Percentiles rank a stretch among this genome's conserved stretches.
phyloP scores from a whole-genome alignment of 2,888 invertebrate species.

The Miltochrista miniata region DNA sequence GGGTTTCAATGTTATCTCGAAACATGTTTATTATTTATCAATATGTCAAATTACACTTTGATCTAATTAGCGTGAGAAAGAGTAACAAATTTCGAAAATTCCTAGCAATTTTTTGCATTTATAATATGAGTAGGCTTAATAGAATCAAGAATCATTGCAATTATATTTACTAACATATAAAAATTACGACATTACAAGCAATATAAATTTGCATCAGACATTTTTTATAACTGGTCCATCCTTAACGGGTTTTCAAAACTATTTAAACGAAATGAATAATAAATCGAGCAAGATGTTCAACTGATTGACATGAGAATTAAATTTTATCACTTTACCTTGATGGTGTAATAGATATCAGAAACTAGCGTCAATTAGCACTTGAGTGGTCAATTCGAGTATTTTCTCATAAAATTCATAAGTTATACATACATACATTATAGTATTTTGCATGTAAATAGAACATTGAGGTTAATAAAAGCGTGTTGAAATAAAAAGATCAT shows the following conservation, averaged over 20 bases:
- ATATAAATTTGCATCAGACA: constrained; percentile 23
- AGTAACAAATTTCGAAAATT: too few species aligned
- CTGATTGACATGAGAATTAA: constrained; percentile 45
- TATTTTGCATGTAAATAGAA: too few species aligned
- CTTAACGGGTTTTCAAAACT: constrained; percentile 30
- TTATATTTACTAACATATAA: neutral
- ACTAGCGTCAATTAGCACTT: constrained; percentile 5
- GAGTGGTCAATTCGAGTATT: neutral
- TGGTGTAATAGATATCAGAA: constrained; percentile 31
- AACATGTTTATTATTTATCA: too few species aligned
- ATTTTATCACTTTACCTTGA: constrained; percentile 18
- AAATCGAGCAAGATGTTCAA: constrained; percentile 35
- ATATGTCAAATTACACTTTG: too few species aligned
- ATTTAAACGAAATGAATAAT: constrained; percentile 25
- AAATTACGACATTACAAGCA: constrained; percentile 22
- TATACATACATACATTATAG: too few species aligned
- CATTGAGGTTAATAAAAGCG: neutral
- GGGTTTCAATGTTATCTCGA: too few species aligned
- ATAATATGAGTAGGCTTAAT: too few species aligned
- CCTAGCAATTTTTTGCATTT: too few species aligned
- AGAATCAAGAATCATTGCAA: too few species aligned
- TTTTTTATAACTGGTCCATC: constrained; percentile 28
- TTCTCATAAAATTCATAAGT: neutral
- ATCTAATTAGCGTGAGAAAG: too few species aligned
- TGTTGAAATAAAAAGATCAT: neutral